Conservation (phyloP, 2,888 invertebrate genomes). For the Rhagium mordax region DNA sequence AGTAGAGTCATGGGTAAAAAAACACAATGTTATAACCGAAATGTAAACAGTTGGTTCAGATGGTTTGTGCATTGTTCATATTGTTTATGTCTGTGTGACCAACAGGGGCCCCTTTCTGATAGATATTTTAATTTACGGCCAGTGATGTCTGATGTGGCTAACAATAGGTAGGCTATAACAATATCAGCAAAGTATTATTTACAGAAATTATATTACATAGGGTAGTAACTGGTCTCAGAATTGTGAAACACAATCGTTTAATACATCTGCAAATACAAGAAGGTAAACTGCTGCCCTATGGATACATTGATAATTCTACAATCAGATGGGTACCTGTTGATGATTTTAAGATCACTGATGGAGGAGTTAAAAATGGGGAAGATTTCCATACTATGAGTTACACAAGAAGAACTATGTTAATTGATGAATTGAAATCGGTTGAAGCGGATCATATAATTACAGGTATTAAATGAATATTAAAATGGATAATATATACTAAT, state of each 20-base stretch:
- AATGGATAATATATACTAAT: neutral
- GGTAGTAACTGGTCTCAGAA: constrained; percentile 85
- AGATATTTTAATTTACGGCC: constrained; percentile 86
- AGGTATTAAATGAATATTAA: constrained; percentile 66
- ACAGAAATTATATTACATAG: constrained; percentile 68
- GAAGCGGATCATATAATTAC: constrained; percentile 80
- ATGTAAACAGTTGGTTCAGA: constrained; percentile 90
- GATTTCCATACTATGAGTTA: constrained; percentile 86
- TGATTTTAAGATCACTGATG: constrained; percentile 72
- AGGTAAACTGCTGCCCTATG: constrained; percentile 78
- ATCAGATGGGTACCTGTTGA: constrained; percentile 81
- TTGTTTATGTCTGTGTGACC: constrained; percentile 91
- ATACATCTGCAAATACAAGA: constrained; percentile 89
- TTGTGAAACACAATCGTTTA: constrained; percentile 81
- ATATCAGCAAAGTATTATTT: neutral
- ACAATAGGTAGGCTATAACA: constrained; percentile 73
- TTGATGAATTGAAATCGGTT: constrained; percentile 83
- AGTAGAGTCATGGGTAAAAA: constrained; percentile 77
- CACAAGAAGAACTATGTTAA: constrained; percentile 82
- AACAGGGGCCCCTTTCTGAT: constrained; percentile 78
- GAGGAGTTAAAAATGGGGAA: constrained; percentile 73
- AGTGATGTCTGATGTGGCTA: constrained; percentile 72
- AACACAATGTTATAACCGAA: constrained; percentile 72
- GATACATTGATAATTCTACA: constrained; percentile 75
- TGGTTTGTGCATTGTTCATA: constrained; percentile 91